These are phyloP conservation scores for Oxystoma pomonae DNA, from an alignment of 2,888 invertebrate genomes.

Conservation along the genomic window DNA sequence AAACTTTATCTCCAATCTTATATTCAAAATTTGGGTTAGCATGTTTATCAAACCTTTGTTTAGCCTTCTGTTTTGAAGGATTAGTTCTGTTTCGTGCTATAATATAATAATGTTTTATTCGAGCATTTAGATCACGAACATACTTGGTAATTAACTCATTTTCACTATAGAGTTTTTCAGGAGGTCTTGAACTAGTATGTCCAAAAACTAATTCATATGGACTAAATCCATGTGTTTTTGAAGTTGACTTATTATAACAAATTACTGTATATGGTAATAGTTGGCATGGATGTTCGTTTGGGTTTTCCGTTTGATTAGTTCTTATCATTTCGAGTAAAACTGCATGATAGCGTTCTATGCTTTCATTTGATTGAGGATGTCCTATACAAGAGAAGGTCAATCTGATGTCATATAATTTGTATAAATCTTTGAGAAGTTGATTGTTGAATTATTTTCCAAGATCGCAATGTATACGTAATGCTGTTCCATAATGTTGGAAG, in stretches of 20 bases:
- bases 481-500: constrained; percentile 15
- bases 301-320: constrained; percentile 12
- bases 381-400: constrained; percentile 15
- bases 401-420: constrained; percentile 16
- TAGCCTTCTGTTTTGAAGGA: neutral
- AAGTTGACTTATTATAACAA: constrained; percentile 17
- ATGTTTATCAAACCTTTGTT: neutral
- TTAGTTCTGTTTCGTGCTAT: constrained; percentile 15
- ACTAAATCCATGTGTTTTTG: constrained; percentile 17
- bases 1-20: neutral
- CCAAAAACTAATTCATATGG: constrained; percentile 22
- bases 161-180: constrained; percentile 21
- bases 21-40: constrained; percentile 1
- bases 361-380: no score
- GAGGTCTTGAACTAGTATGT: constrained; percentile 19
- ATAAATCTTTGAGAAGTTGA: no score
- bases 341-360: constrained; percentile 20
- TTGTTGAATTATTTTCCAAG: no score
- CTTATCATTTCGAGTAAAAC: constrained; percentile 20
- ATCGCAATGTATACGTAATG: constrained; percentile 14
- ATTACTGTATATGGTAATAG: constrained; percentile 17
- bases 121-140: constrained; percentile 19
- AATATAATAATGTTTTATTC: constrained; percentile 21
- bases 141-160: constrained; percentile 22
- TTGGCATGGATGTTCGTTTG: constrained; percentile 15